Conservation (phyloP, 2,888 invertebrate species). For the Sinotaia quadrata region DNA sequence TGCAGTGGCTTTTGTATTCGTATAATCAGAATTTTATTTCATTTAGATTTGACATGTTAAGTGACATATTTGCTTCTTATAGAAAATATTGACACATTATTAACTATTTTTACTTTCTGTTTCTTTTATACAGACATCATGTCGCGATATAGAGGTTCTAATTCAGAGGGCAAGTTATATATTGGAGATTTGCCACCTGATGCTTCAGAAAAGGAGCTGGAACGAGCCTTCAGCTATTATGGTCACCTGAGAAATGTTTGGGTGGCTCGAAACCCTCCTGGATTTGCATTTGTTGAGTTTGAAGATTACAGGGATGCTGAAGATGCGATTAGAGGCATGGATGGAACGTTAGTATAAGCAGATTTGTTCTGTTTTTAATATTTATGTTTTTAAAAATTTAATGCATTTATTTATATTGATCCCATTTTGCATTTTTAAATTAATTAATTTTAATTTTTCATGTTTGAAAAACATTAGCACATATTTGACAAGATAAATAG, state of each 20-base stretch:
- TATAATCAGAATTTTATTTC: too few relatives aligned
- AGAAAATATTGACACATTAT: too few relatives aligned
- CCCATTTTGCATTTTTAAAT: not conserved
- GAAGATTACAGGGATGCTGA: constrained; percentile 71
- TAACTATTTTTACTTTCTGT: too few relatives aligned
- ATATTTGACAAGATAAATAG: too few relatives aligned
- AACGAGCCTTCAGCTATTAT: constrained; percentile 89
- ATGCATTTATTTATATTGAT: too few relatives aligned
- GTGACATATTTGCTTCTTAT: too few relatives aligned
- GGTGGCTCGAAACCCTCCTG: constrained; percentile 94
- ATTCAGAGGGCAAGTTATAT: constrained; percentile 81
- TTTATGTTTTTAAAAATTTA: constrained; percentile 9
- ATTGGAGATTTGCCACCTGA: constrained; percentile 92
- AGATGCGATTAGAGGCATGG: constrained; percentile 72
- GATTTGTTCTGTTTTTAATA: too few relatives aligned
- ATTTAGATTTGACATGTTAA: too few relatives aligned
- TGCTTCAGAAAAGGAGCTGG: constrained; percentile 88
- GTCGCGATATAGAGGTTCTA: constrained; percentile 46
- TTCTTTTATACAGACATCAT: constrained; percentile 28
- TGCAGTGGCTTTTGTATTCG: too few relatives aligned
- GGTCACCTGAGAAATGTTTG: constrained; percentile 92
- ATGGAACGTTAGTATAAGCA: constrained; percentile 72
- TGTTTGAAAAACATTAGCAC: too few relatives aligned
- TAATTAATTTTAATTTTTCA: not conserved
- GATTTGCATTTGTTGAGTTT: constrained; percentile 74